Conservation (phyloP, 2,113 vertebrate genomes). For the Hippocampus comes region DNA sequence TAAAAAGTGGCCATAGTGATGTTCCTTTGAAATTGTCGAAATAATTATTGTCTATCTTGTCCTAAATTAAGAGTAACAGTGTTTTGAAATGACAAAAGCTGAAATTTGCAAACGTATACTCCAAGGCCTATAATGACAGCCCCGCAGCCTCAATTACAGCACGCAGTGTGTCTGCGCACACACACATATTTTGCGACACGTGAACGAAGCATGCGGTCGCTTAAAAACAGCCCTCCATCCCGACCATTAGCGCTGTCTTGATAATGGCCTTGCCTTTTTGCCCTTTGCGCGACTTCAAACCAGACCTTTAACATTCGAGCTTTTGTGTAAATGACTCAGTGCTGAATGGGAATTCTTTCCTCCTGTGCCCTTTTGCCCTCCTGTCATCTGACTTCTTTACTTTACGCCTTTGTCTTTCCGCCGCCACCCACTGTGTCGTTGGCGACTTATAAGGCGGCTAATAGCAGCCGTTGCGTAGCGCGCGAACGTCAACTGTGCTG, state of each 20-base stretch:
- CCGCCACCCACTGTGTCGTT: conserved; percentile 35
- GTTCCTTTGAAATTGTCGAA: background rate
- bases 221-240: conserved; percentile 32
- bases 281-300: conserved; percentile 32
- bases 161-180: background rate
- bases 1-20: too few species aligned
- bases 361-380: background rate
- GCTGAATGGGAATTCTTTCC: conserved; percentile 38
- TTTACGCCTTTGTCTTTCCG: conserved; percentile 34
- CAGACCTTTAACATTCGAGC: conserved; percentile 32
- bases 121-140: background rate
- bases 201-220: conserved; percentile 21
- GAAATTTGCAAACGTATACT: background rate
- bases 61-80: background rate
- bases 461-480: conserved; percentile 42
- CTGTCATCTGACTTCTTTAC: conserved; percentile 16
- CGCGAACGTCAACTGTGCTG: conserved; percentile 51
- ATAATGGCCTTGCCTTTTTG: conserved; percentile 33
- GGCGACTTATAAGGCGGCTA: conserved; percentile 33
- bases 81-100: background rate
- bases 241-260: conserved; percentile 33
- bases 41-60: background rate
- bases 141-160: conserved; percentile 1
- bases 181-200: conserved; percentile 26
- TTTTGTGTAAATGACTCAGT: conserved; percentile 16